Conservation (phyloP, 2,113 vertebrate species). For the Pelodiscus sinensis region DNA sequence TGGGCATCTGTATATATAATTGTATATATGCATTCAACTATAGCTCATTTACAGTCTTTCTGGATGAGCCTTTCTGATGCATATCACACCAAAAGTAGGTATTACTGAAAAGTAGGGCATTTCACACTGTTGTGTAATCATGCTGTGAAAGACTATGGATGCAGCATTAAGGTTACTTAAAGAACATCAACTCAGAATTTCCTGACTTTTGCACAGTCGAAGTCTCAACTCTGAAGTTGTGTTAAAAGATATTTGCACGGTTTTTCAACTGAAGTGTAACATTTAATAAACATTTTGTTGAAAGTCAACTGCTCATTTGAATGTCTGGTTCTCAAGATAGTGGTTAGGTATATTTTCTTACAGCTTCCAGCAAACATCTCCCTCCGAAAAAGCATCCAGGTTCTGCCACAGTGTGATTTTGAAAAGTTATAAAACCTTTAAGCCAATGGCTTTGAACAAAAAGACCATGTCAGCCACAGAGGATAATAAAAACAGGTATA, state of each 20-base stretch:
- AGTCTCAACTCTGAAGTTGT: neutral
- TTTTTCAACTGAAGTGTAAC: neutral
- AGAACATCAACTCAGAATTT: neutral
- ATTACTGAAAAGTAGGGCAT: neutral
- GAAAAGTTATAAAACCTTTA: slow-evolving; percentile 33
- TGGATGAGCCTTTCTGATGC: neutral
- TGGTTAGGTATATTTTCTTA: neutral
- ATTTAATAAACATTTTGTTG: neutral
- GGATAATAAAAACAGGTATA: slow-evolving; percentile 23
- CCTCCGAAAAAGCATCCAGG: slow-evolving; percentile 1
- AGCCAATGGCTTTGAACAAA: slow-evolving; percentile 28
- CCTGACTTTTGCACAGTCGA: neutral
- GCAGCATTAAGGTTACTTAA: neutral
- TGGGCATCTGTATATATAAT: neutral
- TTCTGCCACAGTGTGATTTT: slow-evolving; percentile 11
- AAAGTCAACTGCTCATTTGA: neutral
- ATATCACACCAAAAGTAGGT: neutral
- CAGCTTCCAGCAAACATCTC: slow-evolving; percentile 13
- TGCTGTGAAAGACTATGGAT: neutral
- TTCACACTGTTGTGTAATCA: neutral
- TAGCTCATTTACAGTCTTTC: accelerated
- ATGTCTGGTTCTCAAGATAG: slow-evolving; percentile 6
- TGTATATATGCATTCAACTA: neutral
- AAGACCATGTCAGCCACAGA: slow-evolving; percentile 35
- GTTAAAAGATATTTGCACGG: neutral